Percentiles rank a stretch among this genome's conserved stretches.
These are phyloP conservation scores for Catocala fraxini DNA, from an alignment of 2,888 invertebrate genomes.

Conservation along the genomic window DNA sequence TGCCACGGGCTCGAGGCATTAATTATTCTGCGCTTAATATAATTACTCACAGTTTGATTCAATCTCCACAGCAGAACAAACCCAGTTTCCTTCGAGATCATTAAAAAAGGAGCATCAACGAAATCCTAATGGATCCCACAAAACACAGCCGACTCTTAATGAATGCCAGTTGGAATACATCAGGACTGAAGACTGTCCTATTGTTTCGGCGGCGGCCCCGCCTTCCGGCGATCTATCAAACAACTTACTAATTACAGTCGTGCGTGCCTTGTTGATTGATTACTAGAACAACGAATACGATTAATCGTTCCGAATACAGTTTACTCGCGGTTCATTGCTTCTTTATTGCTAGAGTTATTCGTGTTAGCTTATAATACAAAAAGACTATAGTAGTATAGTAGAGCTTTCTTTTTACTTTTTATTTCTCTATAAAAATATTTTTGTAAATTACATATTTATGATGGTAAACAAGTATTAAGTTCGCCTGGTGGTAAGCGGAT, in stretches of 20 bases:
- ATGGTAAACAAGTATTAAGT: too few species aligned
- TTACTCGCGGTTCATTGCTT: slow-evolving; percentile 1
- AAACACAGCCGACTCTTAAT: slow-evolving; percentile 16
- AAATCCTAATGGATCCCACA: slow-evolving; percentile 9
- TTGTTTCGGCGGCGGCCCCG: slow-evolving; percentile 33
- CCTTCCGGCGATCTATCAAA: slow-evolving; percentile 47
- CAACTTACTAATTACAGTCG: slow-evolving; percentile 41
- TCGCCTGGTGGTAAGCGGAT: too few species aligned
- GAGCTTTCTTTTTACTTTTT: too few species aligned
- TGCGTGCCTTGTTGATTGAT: slow-evolving; percentile 45
- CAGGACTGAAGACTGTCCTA: slow-evolving; percentile 32
- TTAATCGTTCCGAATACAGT: slow-evolving; percentile 17
- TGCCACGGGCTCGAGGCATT: too few species aligned
- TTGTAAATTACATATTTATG: too few species aligned
- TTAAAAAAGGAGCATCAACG: slow-evolving; percentile 10
- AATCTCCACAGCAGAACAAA: neutral
- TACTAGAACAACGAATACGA: slow-evolving; percentile 24
- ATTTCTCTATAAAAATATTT: too few species aligned
- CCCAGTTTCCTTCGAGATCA: neutral
- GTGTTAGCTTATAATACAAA: too few species aligned
- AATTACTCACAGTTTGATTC: neutral
- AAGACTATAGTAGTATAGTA: too few species aligned
- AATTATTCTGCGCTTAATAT: neutral
- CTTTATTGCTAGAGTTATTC: too few species aligned
- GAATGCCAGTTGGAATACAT: slow-evolving; percentile 29